phyloP scores from a whole-genome alignment of 2,113 vertebrate genomes.

The Columba janthina region DNA sequence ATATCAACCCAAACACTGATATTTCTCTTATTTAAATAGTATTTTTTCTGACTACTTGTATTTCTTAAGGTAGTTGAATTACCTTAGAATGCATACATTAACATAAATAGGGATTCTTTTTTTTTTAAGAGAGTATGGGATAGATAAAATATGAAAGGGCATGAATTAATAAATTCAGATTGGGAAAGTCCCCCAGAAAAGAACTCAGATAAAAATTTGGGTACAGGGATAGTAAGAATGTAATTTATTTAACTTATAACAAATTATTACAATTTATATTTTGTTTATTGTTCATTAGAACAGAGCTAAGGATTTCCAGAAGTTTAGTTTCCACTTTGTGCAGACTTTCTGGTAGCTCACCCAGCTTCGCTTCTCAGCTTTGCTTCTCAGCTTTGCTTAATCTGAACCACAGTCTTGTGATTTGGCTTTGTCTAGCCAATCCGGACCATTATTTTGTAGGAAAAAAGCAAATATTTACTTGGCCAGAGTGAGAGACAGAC shows the following conservation, averaged over 20 bases:
- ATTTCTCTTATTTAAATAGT: neutral
- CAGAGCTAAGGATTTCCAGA: neutral
- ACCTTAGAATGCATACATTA: neutral
- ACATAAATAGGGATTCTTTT: neutral
- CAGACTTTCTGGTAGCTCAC: neutral
- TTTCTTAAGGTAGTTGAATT: neutral
- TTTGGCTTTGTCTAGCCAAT: neutral
- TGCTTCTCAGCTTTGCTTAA: neutral
- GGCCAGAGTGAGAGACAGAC: neutral
- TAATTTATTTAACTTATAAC: neutral
- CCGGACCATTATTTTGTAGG: neutral
- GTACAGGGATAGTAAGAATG: neutral
- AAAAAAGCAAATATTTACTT: neutral
- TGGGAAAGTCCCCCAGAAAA: neutral
- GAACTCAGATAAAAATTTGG: neutral
- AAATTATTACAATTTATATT: neutral
- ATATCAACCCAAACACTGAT: neutral
- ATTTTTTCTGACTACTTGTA: neutral
- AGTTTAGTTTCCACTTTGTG: neutral
- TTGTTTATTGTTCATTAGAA: neutral
- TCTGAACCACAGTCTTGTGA: neutral
- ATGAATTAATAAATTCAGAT: neutral
- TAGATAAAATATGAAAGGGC: neutral
- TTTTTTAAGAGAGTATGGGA: neutral
- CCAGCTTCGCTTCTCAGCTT: neutral